phyloP scores from a whole-genome alignment of 2,888 invertebrate genomes.

The Lordiphosa andalusiaca region DNA sequence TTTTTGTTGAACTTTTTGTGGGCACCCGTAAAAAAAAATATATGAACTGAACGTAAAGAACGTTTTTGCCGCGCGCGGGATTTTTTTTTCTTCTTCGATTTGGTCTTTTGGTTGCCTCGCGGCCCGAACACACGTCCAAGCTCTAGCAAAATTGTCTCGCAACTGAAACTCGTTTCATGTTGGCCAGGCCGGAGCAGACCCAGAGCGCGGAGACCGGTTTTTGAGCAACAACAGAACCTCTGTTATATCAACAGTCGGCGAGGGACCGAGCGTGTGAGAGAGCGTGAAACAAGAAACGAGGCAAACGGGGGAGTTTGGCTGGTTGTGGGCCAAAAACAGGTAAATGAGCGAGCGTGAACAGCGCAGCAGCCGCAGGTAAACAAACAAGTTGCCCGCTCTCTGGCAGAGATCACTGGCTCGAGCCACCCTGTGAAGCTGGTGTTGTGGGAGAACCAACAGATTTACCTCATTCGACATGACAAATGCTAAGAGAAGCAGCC shows the following conservation, averaged over 20 bases:
- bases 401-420: constrained; percentile 5
- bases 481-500: constrained; percentile 2
- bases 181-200: constrained; percentile 30
- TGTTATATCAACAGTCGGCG: constrained; percentile 45
- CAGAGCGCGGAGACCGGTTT: constrained; percentile 44
- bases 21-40: constrained; percentile 7
- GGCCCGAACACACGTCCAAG: constrained; percentile 55
- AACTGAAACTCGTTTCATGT: constrained; percentile 76
- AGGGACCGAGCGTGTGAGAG: not conserved
- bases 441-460: not conserved
- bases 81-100: constrained; percentile 7
- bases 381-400: constrained; percentile 3
- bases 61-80: constrained; percentile 19
- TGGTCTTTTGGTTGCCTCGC: constrained; percentile 24
- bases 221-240: constrained; percentile 46
- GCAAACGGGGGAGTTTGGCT: constrained; percentile 31
- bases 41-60: not conserved
- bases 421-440: constrained; percentile 20
- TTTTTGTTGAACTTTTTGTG: constrained; percentile 35
- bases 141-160: constrained; percentile 62
- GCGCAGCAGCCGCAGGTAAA: constrained; percentile 26
- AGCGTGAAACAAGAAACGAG: constrained; percentile 8
- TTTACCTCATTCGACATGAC: constrained; percentile 14
- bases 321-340: constrained; percentile 33
- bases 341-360: constrained; percentile 20